Evolutionary conservation across 2,797 vertebrate species (phyloP).

Genomic region (Falco naumanni): DNA sequence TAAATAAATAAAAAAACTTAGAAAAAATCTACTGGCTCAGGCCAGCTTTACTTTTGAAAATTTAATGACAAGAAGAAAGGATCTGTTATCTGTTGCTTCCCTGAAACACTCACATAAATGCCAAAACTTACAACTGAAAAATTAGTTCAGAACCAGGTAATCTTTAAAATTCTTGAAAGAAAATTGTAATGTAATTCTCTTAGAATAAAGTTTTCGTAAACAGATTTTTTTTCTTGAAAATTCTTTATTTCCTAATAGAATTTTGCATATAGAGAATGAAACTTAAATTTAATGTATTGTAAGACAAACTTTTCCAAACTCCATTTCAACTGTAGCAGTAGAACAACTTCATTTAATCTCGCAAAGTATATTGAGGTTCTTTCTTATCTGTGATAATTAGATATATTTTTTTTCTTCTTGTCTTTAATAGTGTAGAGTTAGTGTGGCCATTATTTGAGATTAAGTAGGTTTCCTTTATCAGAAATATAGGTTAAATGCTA

Average conservation of each 20-base stretch:
- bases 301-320: background rate
- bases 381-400: background rate
- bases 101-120: background rate
- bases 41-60: background rate
- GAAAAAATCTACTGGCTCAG: background rate
- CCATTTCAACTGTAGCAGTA: background rate
- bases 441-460: conserved; percentile 3
- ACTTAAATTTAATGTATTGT: background rate
- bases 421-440: background rate
- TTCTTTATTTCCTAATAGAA: background rate
- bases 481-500: conserved; percentile 45
- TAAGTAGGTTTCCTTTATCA: conserved; percentile 14
- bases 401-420: background rate
- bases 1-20: background rate
- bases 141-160: background rate
- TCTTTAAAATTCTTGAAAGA: background rate
- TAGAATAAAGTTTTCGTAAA: background rate
- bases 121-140: background rate
- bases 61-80: background rate
- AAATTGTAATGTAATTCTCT: background rate
- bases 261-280: background rate
- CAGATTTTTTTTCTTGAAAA: background rate
- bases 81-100: background rate
- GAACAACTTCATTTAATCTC: background rate
- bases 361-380: background rate